phyloP scores from a whole-genome alignment of 2,888 invertebrate species.

The Idaea straminata region DNA sequence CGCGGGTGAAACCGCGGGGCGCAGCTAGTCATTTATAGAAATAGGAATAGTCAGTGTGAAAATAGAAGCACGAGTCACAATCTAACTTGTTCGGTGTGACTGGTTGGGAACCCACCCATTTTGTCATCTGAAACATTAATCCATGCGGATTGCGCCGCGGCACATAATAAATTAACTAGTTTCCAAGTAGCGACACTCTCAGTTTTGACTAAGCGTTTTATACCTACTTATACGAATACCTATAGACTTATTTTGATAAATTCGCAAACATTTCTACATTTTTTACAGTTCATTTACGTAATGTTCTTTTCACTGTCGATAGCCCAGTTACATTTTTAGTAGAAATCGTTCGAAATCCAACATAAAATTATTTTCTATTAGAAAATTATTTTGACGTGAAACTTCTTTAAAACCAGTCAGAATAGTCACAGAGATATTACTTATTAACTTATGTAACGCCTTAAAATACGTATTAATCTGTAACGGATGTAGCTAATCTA shows the following conservation, averaged over 20 bases:
- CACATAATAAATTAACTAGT: constrained; percentile 33
- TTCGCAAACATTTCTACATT: constrained; percentile 22
- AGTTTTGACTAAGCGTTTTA: constrained; percentile 13
- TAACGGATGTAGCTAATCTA: no score
- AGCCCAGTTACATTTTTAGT: constrained; percentile 23
- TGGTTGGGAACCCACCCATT: constrained; percentile 10
- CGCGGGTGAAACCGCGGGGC: no score
- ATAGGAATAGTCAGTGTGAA: no score
- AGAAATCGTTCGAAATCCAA: constrained; percentile 11
- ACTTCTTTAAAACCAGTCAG: no score
- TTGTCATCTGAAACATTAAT: constrained; percentile 27
- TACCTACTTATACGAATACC: neutral
- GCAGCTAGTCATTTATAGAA: no score
- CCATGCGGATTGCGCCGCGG: constrained; percentile 26
- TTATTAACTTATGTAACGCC: no score
- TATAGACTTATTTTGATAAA: constrained; percentile 18
- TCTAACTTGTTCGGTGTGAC: neutral
- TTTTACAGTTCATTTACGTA: constrained; percentile 23
- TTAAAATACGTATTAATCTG: no score
- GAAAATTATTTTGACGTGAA: neutral
- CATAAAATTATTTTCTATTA: neutral
- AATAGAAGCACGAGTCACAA: neutral
- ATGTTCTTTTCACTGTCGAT: constrained; percentile 16
- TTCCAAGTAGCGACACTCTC: constrained; percentile 32
- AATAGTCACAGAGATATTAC: no score